A percentile compares a stretch with the other conserved stretches of the same genome.
phyloP scores from a whole-genome alignment of 2,797 vertebrate species.

The Sebastiscus tertius region DNA sequence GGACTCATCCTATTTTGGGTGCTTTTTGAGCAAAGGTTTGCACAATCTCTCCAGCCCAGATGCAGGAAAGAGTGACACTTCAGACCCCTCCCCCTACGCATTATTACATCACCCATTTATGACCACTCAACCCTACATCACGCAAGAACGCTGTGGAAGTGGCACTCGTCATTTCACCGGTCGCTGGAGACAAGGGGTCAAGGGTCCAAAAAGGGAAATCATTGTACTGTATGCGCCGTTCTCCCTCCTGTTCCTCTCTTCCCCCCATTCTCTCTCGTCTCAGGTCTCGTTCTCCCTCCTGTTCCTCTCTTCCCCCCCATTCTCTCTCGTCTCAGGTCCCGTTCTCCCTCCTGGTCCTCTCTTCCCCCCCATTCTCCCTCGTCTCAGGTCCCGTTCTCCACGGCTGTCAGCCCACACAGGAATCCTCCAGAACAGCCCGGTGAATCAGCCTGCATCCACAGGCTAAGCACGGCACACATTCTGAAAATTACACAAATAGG shows the following conservation, averaged over 20 bases:
- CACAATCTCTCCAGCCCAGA: conserved; percentile 57
- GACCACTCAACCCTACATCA: conserved; percentile 38
- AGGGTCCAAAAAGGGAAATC: conserved; percentile 7
- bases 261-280: background rate
- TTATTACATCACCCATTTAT: conserved; percentile 53
- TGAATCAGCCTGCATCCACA: conserved; percentile 72
- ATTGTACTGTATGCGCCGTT: background rate
- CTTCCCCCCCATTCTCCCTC: background rate
- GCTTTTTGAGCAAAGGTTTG: conserved; percentile 63
- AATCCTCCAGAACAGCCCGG: conserved; percentile 58
- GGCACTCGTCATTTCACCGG: conserved; percentile 44
- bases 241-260: conserved; percentile 5
- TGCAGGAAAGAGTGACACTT: conserved; percentile 38
- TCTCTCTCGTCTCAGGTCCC: conserved; percentile 14
- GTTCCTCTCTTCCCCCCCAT: no score
- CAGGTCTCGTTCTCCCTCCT: conserved; percentile 22
- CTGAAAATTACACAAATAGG: conserved; percentile 52
- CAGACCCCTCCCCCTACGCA: conserved; percentile 15
- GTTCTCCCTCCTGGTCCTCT: conserved; percentile 22
- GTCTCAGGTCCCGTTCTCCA: conserved; percentile 32
- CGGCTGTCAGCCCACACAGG: conserved; percentile 57
- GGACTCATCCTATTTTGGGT: conserved; percentile 67
- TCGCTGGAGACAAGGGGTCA: conserved; percentile 5
- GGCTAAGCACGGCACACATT: conserved; percentile 45
- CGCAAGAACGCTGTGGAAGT: conserved; percentile 22